Evolutionary conservation across 2,888 invertebrate genomes (phyloP), one percentile per base, ranked within the genome.

Genomic region (Eulithis prunata): DNA sequence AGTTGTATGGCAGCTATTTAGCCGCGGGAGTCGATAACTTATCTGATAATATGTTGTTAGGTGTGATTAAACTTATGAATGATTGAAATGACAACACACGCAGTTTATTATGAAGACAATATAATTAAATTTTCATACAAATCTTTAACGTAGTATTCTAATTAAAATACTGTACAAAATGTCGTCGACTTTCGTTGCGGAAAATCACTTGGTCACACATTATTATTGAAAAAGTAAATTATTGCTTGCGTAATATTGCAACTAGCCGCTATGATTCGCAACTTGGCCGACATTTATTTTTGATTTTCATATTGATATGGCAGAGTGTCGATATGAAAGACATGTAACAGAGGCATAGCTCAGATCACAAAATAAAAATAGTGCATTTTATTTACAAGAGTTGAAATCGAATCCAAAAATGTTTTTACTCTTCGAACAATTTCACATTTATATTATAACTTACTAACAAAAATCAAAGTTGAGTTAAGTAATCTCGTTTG

Each of bases 111-210:
- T 88, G 92, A 92, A 93, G 92, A 92, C 92, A 91, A 92, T 93
- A 94, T 94, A 94, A 93, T 94, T 93, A 91, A 94, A 94, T 95
- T 95, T 96, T 95, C 95, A 96, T 96, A 96, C 96, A 96, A 96
- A 96, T 96, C 91, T 96, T 96, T 96, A 96, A 96, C 95, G 95
- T 92, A 91, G 85, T 95, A 95, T 95, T 91, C 94, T 93, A 94
- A 94, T 95, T 95, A 95, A 96, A 96, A 96, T 96, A 96, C 96
- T 96, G 96, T 96, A 96, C 95, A 96, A 75, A 32, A 69, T 68
- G 70, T 71, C 84, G 89, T 85, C 91, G 84, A 85, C 80, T 79
- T 77, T 81, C 79, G 76, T 88, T 83, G 87, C 72, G 84, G 86
- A 80, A 78, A 83, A 89, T 85, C 90, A 91, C 87, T 89, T 87